A percentile compares a stretch with the other conserved stretches of the same genome.
phyloP scores from a whole-genome alignment of 2,888 invertebrate species.

The Cheilosia impressa region DNA sequence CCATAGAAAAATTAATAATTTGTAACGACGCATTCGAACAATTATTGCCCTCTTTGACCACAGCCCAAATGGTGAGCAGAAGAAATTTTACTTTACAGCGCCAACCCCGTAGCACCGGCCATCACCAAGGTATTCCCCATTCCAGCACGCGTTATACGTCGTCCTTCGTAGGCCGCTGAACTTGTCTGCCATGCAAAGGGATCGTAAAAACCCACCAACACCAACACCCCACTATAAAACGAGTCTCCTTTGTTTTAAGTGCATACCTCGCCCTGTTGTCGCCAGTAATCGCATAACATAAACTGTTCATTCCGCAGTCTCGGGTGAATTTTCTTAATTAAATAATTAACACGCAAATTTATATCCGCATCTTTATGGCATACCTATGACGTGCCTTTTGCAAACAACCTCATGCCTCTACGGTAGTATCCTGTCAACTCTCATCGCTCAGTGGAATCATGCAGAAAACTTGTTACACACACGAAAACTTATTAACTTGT shows the following conservation, averaged over 20 bases:
- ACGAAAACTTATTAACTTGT: constrained; percentile 71
- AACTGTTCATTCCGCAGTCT: constrained; percentile 38
- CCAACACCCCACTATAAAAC: not conserved
- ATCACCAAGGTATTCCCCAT: too few relatives aligned
- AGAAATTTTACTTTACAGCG: too few relatives aligned
- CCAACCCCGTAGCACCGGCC: too few relatives aligned
- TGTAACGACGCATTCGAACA: too few relatives aligned
- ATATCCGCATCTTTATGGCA: constrained; percentile 72
- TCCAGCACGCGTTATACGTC: too few relatives aligned
- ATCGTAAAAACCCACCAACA: not conserved
- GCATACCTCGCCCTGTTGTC: constrained; percentile 18
- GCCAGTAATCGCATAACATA: constrained; percentile 42
- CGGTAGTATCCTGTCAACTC: constrained; percentile 33
- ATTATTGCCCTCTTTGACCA: too few relatives aligned
- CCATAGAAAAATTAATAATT: too few relatives aligned
- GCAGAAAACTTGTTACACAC: constrained; percentile 63
- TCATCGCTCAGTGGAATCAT: constrained; percentile 29
- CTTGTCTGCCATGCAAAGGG: constrained; percentile 4
- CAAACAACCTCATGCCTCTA: constrained; percentile 18
- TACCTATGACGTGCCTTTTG: constrained; percentile 61
- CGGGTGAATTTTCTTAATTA: constrained; percentile 62
- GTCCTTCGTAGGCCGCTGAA: constrained; percentile 1
- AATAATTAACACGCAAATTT: constrained; percentile 74
- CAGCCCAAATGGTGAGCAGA: too few relatives aligned
- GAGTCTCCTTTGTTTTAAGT: not conserved